Evolutionary conservation across 2,797 vertebrate species (phyloP).

Genomic region (Parotocinclus haroldoi): DNA sequence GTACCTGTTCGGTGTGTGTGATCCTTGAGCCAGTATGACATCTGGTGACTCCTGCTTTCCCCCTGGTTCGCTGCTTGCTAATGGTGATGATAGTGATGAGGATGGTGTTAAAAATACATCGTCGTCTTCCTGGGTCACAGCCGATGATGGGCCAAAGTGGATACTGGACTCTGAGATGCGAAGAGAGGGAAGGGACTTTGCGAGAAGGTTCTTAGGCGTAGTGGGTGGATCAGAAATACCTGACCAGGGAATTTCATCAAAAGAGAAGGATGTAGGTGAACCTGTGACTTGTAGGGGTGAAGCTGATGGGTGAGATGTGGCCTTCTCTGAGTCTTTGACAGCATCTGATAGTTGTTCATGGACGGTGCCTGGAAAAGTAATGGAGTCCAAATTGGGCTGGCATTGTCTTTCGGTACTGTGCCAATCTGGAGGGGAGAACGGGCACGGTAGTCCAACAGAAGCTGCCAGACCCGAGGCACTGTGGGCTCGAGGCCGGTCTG

Average conservation of each 20-base stretch:
- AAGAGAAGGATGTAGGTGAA: background rate
- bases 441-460: slow-evolving; percentile 72
- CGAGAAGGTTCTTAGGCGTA: slow-evolving; percentile 32
- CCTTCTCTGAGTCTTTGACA: background rate
- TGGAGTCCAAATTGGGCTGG: slow-evolving; percentile 61
- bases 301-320: slow-evolving; percentile 7
- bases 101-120: slow-evolving; percentile 75
- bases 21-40: slow-evolving; percentile 5
- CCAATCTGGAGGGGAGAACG: slow-evolving; percentile 53
- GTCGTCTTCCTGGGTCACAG: slow-evolving; percentile 64
- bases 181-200: slow-evolving; percentile 64
- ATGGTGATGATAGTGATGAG: slow-evolving; percentile 37
- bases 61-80: slow-evolving; percentile 44
- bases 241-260: too few relatives aligned
- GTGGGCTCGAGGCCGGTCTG: slow-evolving; percentile 63
- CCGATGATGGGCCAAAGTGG: slow-evolving; percentile 35
- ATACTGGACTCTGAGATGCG: slow-evolving; percentile 79
- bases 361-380: slow-evolving; percentile 52
- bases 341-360: background rate
- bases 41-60: slow-evolving; percentile 11
- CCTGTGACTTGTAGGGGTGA: slow-evolving; percentile 8
- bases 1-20: slow-evolving; percentile 38
- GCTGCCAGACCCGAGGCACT: slow-evolving; percentile 67
- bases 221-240: too few relatives aligned
- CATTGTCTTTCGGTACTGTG: slow-evolving; percentile 53